Conservation (phyloP, 2,797 vertebrate genomes). For the Xenentodon cancila region DNA sequence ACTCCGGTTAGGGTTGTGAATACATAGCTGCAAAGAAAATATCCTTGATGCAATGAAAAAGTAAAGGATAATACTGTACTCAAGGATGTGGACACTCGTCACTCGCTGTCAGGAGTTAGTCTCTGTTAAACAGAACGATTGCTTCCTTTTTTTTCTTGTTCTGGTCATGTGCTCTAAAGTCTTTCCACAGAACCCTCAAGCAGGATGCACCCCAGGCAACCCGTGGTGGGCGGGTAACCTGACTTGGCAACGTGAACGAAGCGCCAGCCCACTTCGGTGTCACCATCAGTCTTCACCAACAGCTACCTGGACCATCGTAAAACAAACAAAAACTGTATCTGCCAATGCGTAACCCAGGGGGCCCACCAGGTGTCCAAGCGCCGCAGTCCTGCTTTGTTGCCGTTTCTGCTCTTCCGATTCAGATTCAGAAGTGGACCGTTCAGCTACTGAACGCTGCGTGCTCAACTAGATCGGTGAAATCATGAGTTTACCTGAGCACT, state of each 20-base stretch:
- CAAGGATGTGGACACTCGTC: background rate
- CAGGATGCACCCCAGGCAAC: background rate
- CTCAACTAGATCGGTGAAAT: no score
- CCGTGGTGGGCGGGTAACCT: background rate
- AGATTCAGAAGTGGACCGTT: no score
- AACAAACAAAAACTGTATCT: background rate
- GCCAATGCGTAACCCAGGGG: background rate
- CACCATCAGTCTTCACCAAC: conserved; percentile 22
- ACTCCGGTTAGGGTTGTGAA: background rate
- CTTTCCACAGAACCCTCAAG: background rate
- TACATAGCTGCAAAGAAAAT: background rate
- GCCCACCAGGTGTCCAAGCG: no score
- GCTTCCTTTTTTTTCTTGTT: background rate
- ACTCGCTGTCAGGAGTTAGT: background rate
- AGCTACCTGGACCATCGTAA: conserved; percentile 2
- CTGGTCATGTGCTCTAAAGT: background rate
- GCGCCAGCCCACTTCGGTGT: conserved; percentile 10
- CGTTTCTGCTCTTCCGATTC: no score
- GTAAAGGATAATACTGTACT: no score
- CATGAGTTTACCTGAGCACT: no score
- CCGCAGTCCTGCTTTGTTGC: no score
- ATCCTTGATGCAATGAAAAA: background rate
- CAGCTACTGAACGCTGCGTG: no score
- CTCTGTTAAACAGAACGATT: background rate
- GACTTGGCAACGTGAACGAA: conserved; percentile 1